These are phyloP conservation scores for Amazona guildingii DNA, from an alignment of 2,113 vertebrate species.

Conservation along the genomic window DNA sequence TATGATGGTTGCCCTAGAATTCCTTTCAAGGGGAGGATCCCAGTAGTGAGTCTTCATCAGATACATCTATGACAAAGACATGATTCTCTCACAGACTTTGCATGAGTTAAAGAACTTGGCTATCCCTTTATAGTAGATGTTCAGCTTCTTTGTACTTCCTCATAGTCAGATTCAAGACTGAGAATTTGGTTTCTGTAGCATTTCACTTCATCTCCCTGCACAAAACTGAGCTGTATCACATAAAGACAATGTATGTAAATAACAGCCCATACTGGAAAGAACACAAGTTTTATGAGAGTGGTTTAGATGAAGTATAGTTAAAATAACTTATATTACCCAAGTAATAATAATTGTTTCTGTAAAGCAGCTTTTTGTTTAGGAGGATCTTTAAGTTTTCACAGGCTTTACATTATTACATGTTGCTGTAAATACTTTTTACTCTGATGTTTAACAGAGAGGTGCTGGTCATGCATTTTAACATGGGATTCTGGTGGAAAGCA, in stretches of 20 bases:
- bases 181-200: background rate
- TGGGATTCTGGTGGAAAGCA: background rate
- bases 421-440: background rate
- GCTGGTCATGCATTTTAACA: background rate
- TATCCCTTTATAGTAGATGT: background rate
- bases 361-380: background rate
- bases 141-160: background rate
- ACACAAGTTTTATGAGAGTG: background rate
- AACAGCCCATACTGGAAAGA: background rate
- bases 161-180: background rate
- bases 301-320: background rate
- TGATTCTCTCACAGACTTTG: background rate
- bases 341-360: background rate
- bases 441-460: background rate
- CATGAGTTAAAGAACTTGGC: background rate
- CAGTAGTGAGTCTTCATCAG: background rate
- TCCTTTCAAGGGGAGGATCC: background rate
- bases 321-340: background rate
- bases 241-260: background rate
- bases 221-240: background rate
- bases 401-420: background rate
- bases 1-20: background rate
- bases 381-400: background rate
- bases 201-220: background rate
- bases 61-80: background rate